A percentile compares a stretch with the other conserved stretches of the same genome.
Conservation (phyloP, 2,113 vertebrate genomes). For the Chascanopsetta lugubris region DNA sequence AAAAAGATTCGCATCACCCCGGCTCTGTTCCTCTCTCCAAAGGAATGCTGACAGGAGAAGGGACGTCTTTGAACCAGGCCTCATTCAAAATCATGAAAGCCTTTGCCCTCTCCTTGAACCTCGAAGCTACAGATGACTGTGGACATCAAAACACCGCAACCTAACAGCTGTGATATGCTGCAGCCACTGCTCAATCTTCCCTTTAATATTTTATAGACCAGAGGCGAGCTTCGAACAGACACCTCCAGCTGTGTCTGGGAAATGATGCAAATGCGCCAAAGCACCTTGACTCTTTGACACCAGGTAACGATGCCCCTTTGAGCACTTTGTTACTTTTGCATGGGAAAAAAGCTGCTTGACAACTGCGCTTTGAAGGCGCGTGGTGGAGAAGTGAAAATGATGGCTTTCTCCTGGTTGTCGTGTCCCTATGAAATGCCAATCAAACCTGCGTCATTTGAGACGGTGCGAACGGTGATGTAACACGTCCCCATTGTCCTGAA, state of each 20-base stretch:
- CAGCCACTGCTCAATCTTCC: not conserved
- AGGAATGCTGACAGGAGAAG: not conserved
- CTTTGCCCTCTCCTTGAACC: slow-evolving; percentile 28
- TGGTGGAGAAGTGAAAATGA: too few species aligned
- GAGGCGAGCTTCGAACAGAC: not conserved
- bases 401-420: too few species aligned
- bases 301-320: not conserved
- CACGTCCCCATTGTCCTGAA: too few species aligned
- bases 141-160: not conserved
- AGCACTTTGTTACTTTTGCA: too few species aligned
- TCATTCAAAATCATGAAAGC: slow-evolving; percentile 42
- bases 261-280: not conserved
- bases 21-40: not conserved
- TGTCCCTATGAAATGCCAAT: too few species aligned
- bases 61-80: slow-evolving; percentile 34
- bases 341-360: too few species aligned
- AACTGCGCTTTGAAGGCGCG: too few species aligned
- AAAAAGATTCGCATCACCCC: not conserved
- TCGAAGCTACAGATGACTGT: slow-evolving; percentile 14
- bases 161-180: not conserved
- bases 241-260: not conserved
- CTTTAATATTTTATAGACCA: not conserved
- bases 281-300: not conserved
- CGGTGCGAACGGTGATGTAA: too few species aligned
- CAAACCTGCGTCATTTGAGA: too few species aligned